Conservation (phyloP, 2,797 vertebrate genomes). For the Glossophaga mutica region DNA sequence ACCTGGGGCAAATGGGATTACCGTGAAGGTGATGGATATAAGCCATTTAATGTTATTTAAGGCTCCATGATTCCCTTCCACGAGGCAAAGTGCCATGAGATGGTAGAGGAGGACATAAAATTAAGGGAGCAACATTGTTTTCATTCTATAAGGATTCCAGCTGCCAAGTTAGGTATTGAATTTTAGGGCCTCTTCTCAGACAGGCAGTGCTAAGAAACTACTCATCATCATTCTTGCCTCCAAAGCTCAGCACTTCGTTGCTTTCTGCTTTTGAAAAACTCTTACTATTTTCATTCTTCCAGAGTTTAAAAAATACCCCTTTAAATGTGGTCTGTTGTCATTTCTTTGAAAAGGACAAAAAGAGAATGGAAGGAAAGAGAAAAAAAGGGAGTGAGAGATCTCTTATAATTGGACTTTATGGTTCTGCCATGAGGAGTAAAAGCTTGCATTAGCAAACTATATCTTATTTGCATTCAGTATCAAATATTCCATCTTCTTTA, state of each 20-base stretch:
- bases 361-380: not conserved
- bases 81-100: slow-evolving; percentile 50
- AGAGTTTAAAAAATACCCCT: not conserved
- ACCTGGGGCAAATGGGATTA: slow-evolving; percentile 42
- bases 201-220: not conserved
- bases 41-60: slow-evolving; percentile 62
- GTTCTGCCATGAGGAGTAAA: not conserved
- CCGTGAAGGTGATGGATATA: slow-evolving; percentile 36
- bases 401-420: not conserved
- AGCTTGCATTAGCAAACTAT: not conserved
- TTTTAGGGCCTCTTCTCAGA: slow-evolving; percentile 45
- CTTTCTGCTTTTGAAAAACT: slow-evolving; percentile 38
- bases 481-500: not conserved
- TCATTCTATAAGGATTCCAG: slow-evolving; percentile 37
- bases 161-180: slow-evolving; percentile 52
- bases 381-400: not conserved
- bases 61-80: slow-evolving; percentile 29
- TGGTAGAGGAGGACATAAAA: slow-evolving; percentile 63
- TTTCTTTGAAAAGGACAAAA: slow-evolving; percentile 43
- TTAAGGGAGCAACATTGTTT: slow-evolving; percentile 58
- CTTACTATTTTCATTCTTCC: slow-evolving; percentile 20
- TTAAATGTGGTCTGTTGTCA: not conserved
- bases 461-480: slow-evolving; percentile 12
- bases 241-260: not conserved
- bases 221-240: not conserved